Evolutionary conservation across 2,113 vertebrate genomes (phyloP).

Genomic region (Mesembrinibis cayennensis): DNA sequence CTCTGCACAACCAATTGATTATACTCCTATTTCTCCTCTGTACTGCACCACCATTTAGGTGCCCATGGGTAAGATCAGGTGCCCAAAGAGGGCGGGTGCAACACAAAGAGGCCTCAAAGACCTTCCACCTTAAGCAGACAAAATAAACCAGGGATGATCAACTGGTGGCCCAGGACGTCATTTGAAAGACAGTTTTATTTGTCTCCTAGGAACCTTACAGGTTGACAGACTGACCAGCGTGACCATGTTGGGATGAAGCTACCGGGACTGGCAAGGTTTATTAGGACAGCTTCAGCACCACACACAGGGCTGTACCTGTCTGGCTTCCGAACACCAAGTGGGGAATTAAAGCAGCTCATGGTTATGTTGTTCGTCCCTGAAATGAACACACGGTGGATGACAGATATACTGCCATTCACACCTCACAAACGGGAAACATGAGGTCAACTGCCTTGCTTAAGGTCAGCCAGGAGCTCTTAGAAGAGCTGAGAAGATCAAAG

Average conservation of each 20-base stretch:
- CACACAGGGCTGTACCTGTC: neutral
- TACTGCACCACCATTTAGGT: neutral
- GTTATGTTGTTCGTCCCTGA: neutral
- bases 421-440: accelerated
- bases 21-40: neutral
- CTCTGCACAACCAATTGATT: neutral
- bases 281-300: neutral
- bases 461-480: neutral
- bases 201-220: neutral
- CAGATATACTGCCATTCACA: neutral
- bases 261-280: neutral
- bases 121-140: neutral
- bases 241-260: neutral
- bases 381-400: neutral
- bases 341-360: neutral
- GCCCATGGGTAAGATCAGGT: neutral
- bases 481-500: neutral
- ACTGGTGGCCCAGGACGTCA: neutral
- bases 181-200: neutral
- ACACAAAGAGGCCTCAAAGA: neutral
- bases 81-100: accelerated
- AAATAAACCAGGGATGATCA: neutral
- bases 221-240: neutral
- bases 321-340: neutral
- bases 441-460: neutral